Evolutionary conservation across 2,888 invertebrate species (phyloP), one percentile per base, ranked within the genome.

Genomic region (Orthosia gothica): DNA sequence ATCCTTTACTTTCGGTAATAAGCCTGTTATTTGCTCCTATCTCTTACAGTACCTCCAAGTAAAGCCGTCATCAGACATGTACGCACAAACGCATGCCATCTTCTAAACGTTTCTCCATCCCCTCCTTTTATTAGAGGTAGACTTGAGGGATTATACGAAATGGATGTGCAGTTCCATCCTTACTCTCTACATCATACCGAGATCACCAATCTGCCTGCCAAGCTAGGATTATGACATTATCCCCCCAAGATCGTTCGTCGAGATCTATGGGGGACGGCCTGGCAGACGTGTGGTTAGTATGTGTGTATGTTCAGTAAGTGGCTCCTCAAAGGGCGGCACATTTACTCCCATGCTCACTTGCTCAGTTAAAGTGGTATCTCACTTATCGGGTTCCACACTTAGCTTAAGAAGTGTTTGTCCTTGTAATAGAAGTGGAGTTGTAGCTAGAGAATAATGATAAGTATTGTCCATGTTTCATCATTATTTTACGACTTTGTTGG

Each of bases 161-260:
- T 80, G 67, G 75, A 84, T 81, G 84, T 69, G 61, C 70, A 69
- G 65, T 81, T 58, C 66, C 71, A 79, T 67, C 80, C 61, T 58
- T 63, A 58, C 65, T 67, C 59, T 61, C 65, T 81, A 55, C 67
- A 71, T 74, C 84, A 84, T 82, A 75, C 81, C 32, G 76, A 65
- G 81, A 68, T 62, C 81, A 81, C 76, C 75, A 71, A 82, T 84
- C 82, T 82, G 81, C 82, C 81, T 84, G 85, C 84, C 85, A 82
- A 84, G 81, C 84, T 71, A 57, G 85, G 81, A 82, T 82, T 82
- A 82, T 75, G 76, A 81, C 65, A 81, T 75, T 84, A 81, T 84
- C 81, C 81, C 63, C 64, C 76, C 65, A 81, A 81, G 81, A 82
- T 84, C 81, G 81, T 47, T 80, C 64, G 74, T 62, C n/a, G 64